A percentile compares a stretch with the other conserved stretches of the same genome.
phyloP scores from a whole-genome alignment of 2,113 vertebrate species.

The Bos javanicus region DNA sequence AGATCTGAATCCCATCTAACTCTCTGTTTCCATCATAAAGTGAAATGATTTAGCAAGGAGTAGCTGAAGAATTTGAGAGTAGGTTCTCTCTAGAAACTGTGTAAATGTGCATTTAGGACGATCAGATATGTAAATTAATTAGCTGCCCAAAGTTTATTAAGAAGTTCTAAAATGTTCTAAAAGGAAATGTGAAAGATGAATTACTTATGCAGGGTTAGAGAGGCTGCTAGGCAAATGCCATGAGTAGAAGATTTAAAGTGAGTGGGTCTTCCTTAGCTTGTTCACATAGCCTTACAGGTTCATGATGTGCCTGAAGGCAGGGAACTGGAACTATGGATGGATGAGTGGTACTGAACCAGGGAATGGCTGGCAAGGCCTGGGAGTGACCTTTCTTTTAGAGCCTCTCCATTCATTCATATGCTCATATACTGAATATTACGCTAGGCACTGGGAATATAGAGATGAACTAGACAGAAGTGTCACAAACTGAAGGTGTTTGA shows the following conservation, averaged over 20 bases:
- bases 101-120: background rate
- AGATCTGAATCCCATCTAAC: background rate
- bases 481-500: background rate
- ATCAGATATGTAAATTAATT: slow-evolving; percentile 9
- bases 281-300: background rate
- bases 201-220: background rate
- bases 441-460: background rate
- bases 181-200: slow-evolving; percentile 16
- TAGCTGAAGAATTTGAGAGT: background rate
- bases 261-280: background rate
- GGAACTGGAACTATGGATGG: no score
- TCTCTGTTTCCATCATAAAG: background rate
- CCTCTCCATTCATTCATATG: background rate
- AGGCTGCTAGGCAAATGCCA: background rate
- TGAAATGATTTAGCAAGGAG: background rate
- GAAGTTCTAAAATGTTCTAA: background rate
- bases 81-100: background rate
- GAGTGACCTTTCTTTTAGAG: background rate
- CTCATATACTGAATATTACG: background rate
- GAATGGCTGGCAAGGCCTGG: background rate
- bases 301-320: background rate
- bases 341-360: background rate
- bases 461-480: background rate
- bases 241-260: background rate
- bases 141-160: slow-evolving; percentile 2